Evolutionary conservation across 2,113 vertebrate species (phyloP).

Genomic region (Callorhinus ursinus): DNA sequence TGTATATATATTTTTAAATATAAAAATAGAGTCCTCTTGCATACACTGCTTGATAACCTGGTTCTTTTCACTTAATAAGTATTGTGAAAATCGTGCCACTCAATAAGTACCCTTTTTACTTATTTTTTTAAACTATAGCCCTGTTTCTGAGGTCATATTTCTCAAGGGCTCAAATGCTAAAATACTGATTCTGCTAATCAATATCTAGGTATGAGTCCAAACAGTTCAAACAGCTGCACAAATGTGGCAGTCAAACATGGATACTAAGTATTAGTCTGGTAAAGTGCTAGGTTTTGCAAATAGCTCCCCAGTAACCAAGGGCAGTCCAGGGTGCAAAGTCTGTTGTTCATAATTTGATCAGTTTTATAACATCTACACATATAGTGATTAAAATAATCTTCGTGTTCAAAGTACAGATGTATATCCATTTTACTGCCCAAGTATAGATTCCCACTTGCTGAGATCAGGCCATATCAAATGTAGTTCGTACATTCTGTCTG

Average conservation of each 20-base stretch:
- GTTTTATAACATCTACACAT: background rate
- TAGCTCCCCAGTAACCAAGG: background rate
- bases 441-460: background rate
- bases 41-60: background rate
- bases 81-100: slow-evolving; percentile 13
- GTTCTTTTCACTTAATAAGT: slow-evolving; percentile 8
- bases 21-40: slow-evolving; percentile 37
- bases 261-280: background rate
- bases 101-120: background rate
- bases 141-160: background rate
- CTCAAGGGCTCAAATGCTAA: background rate
- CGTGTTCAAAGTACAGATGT: slow-evolving; percentile 41
- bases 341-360: background rate
- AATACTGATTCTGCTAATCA: background rate
- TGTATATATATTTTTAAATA: background rate
- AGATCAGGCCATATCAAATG: background rate
- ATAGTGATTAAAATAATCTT: slow-evolving; percentile 43
- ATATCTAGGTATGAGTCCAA: background rate
- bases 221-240: background rate
- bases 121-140: background rate
- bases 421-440: slow-evolving; percentile 9
- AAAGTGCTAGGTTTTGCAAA: background rate
- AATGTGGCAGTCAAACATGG: too few species aligned
- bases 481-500: background rate
- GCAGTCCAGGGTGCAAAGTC: slow-evolving; percentile 16